phyloP scores from a whole-genome alignment of 1,140 invertebrate species.

The Nautilus pompilius region DNA sequence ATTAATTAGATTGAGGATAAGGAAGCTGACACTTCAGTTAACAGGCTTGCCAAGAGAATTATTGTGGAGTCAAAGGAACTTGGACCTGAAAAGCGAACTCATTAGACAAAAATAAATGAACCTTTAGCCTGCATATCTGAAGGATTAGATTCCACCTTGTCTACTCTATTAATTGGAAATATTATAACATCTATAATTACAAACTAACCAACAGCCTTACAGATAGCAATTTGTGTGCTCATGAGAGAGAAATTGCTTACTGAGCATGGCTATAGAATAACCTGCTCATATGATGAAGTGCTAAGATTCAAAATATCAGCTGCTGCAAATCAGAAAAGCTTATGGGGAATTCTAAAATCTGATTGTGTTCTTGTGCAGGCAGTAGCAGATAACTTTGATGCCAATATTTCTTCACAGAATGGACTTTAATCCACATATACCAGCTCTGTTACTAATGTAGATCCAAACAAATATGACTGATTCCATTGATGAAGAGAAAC shows the following conservation, averaged over 20 bases:
- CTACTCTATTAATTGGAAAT: slow-evolving; percentile 15
- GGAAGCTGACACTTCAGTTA: neutral
- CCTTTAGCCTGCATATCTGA: neutral
- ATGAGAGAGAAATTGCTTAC: slow-evolving; percentile 8
- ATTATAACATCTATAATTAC: slow-evolving; percentile 15
- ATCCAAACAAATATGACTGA: too few species aligned
- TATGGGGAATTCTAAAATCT: neutral
- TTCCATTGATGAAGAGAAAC: too few species aligned
- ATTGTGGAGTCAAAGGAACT: neutral
- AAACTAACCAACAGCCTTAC: slow-evolving; percentile 11
- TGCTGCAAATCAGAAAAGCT: slow-evolving; percentile 4
- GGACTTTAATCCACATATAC: slow-evolving; percentile 15
- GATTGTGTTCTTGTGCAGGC: slow-evolving; percentile 9
- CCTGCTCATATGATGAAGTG: slow-evolving; percentile 22
- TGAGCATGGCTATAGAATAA: slow-evolving; percentile 14
- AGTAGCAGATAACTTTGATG: slow-evolving; percentile 23
- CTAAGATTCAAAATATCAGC: slow-evolving; percentile 19
- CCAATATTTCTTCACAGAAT: slow-evolving; percentile 21
- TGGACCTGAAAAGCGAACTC: neutral
- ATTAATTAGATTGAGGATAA: slow-evolving; percentile 5
- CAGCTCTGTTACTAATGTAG: too few species aligned
- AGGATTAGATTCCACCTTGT: slow-evolving; percentile 3
- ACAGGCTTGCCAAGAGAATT: neutral
- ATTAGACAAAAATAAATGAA: neutral
- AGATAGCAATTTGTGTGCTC: slow-evolving; percentile 17